These are phyloP conservation scores for Pionites leucogaster DNA, from an alignment of 2,113 vertebrate species.

Conservation along the genomic window DNA sequence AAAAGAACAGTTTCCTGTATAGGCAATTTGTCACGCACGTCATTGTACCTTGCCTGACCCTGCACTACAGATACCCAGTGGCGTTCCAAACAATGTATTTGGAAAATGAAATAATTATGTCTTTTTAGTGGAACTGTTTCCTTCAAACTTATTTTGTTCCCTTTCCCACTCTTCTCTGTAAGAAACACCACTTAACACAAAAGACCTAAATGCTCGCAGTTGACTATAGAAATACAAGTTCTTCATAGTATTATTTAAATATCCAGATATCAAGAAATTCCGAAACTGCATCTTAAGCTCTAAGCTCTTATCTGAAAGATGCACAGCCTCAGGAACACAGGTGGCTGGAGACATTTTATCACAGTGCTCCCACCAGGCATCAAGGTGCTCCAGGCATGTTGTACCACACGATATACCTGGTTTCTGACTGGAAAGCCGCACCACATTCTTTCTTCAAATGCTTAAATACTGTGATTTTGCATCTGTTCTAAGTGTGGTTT, in stretches of 20 bases:
- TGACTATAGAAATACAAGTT: not conserved
- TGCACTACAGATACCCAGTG: not conserved
- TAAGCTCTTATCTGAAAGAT: not conserved
- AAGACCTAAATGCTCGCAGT: not conserved
- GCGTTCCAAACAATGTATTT: not conserved
- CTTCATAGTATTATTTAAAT: not conserved
- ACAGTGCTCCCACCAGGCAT: not conserved
- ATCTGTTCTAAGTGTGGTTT: not conserved
- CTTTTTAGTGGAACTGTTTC: not conserved
- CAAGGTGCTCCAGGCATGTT: fast-evolving
- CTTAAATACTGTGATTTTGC: not conserved
- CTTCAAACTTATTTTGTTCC: not conserved
- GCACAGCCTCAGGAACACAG: not conserved
- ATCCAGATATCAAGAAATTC: not conserved
- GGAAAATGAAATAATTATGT: not conserved
- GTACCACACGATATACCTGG: not conserved
- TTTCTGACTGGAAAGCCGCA: not conserved
- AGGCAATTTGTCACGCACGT: not conserved
- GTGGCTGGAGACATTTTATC: not conserved
- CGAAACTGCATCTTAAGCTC: not conserved
- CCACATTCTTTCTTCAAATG: not conserved
- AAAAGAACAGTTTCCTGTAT: not conserved
- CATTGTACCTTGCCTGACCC: not conserved
- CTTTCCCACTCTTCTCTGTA: not conserved
- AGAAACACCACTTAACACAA: not conserved